Base-by-base conservation (phyloP, 2,888 invertebrate species). In the Octonoba sinensis region DNA sequence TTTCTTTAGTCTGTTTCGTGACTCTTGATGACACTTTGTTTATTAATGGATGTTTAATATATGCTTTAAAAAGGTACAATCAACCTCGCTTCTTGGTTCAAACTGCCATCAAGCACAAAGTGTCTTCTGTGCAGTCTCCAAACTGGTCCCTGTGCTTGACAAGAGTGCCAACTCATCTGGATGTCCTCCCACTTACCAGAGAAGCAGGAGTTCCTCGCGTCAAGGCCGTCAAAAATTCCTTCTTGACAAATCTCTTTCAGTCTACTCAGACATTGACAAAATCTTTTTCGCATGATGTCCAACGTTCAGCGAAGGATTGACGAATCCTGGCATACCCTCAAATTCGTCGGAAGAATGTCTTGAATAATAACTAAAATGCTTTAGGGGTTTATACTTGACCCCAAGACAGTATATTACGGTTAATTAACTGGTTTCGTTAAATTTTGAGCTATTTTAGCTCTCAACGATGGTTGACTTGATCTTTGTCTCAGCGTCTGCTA, bases 31-130 rank as follows among this genome's bases (percentile, higher is more conserved):
- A 4, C 20, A 6, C 15, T 69, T 59, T 60, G 75, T 60, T 70
- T 54, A 76, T 62, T 27, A 76, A 51, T 59, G 70, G 56, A 27
- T 47, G 56, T 77, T 77, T 57, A 64, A 77, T 47, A 57, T 54
- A 6, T 22, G 18, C 36, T 36, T 65, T 70, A 18, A 70, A 77
- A 70, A 77, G 51, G 69, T 22, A 27, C 46, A n/a, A 20, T 46
- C 65, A 15, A 65, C 8, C 20, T 65, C 20, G n/a, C 24, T 20
- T 46, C 44, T 46, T 60, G 16, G 47, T 70, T 70, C 49, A 49
- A 67, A 60, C 51, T 62, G 54, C 62, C 79, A 67, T 71, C 72
- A 66, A 62, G 73, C 60, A 49, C 59, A 51, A 71, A 56, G 64
- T 46, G 27, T 27, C 57, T 54, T 51, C 65, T 77, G 22, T 64